A percentile compares a stretch with the other conserved stretches of the same genome.
Evolutionary conservation across 2,797 vertebrate species (phyloP).

Genomic region (Sebastes itinus): DNA sequence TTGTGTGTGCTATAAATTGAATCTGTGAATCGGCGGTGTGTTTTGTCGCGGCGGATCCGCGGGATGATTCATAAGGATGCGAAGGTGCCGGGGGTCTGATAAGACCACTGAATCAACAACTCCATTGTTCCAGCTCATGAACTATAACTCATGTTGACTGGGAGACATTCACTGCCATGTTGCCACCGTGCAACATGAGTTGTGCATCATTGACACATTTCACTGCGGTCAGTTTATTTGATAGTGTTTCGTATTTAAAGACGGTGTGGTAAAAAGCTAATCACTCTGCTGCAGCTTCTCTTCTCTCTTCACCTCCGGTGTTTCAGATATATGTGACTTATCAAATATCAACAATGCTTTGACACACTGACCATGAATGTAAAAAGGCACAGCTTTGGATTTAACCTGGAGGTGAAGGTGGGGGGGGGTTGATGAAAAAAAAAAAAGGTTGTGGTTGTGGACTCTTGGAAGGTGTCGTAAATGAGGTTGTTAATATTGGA

Average conservation of each 20-base stretch:
- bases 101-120: slow-evolving; percentile 34
- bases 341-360: slow-evolving; percentile 12
- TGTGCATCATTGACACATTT: slow-evolving; percentile 11
- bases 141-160: slow-evolving; percentile 10
- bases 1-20: slow-evolving; percentile 3
- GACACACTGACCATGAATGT: neutral
- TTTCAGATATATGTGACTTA: neutral
- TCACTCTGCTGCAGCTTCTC: neutral
- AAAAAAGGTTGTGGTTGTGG: slow-evolving; percentile 34
- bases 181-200: slow-evolving; percentile 11
- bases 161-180: slow-evolving; percentile 12
- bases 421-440: neutral
- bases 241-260: neutral
- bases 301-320: neutral
- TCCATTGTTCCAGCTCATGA: slow-evolving; percentile 29
- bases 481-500: slow-evolving; percentile 79
- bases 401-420: slow-evolving; percentile 4
- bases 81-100: slow-evolving; percentile 28
- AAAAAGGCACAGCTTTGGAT: neutral
- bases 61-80: slow-evolving; percentile 42
- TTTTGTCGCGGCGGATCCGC: slow-evolving; percentile 14
- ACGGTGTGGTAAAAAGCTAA: neutral
- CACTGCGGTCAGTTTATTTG: neutral
- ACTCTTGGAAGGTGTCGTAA: slow-evolving; percentile 72
- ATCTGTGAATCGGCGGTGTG: neutral